Evolutionary conservation across 2,888 invertebrate species (phyloP).

Genomic region (Seira musarum): DNA sequence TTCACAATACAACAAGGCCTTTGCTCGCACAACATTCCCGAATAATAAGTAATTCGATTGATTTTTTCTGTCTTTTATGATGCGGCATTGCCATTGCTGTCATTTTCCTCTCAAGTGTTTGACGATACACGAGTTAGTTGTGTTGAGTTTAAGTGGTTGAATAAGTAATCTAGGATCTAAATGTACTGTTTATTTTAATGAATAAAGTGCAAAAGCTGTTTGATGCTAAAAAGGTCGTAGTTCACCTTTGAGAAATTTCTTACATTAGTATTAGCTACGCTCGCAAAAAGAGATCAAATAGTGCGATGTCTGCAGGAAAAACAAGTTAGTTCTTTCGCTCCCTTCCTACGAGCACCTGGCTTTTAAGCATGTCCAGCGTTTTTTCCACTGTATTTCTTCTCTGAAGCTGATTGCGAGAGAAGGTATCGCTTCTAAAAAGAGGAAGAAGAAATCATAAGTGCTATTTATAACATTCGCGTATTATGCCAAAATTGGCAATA

Average conservation of each 20-base stretch:
- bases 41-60: background rate
- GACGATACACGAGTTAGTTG: background rate
- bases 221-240: background rate
- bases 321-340: no score
- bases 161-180: background rate
- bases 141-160: background rate
- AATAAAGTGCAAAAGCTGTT: background rate
- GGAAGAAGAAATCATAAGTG: background rate
- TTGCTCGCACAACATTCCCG: background rate
- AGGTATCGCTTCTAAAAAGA: background rate
- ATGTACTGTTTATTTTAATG: no score
- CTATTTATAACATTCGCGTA: no score
- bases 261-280: no score
- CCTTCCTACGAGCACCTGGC: no score
- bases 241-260: no score
- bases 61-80: background rate
- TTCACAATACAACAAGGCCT: background rate
- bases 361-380: no score
- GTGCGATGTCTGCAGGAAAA: no score
- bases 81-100: background rate
- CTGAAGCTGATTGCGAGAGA: background rate
- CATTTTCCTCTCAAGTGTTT: background rate
- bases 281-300: no score
- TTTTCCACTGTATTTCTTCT: background rate
- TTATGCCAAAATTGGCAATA: background rate